Evolutionary conservation across 1,140 invertebrate species (phyloP).

Genomic region (Pogonus chalceus): DNA sequence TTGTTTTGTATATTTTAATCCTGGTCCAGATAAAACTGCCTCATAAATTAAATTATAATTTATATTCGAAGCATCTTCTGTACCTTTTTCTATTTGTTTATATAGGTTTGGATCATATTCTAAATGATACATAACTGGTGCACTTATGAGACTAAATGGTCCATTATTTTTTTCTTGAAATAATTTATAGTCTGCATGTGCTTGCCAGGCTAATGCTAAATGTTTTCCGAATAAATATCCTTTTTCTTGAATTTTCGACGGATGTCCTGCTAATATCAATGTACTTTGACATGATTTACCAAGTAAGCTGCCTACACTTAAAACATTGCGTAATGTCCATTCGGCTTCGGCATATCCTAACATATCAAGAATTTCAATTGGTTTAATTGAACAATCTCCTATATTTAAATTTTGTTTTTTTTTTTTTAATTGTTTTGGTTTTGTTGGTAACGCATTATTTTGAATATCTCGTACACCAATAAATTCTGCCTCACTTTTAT

Average conservation of each 20-base stretch:
- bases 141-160: constrained; percentile 61
- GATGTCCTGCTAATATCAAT: constrained; percentile 70
- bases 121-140: constrained; percentile 73
- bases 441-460: constrained; percentile 67
- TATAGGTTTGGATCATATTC: constrained; percentile 61
- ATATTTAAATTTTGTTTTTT: constrained; percentile 8
- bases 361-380: constrained; percentile 22
- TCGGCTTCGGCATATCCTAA: constrained; percentile 43
- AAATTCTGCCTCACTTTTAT: constrained; percentile 83
- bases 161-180: constrained; percentile 17
- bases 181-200: constrained; percentile 42
- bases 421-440: constrained; percentile 33
- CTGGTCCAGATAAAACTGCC: constrained; percentile 44
- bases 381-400: constrained; percentile 17
- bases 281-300: constrained; percentile 80
- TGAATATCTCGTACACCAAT: constrained; percentile 68
- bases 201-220: constrained; percentile 81
- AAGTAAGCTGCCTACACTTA: constrained; percentile 69
- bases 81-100: constrained; percentile 57
- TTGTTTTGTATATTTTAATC: constrained; percentile 57
- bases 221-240: constrained; percentile 86
- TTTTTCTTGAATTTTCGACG: constrained; percentile 52
- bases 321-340: constrained; percentile 72
- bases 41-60: constrained; percentile 51
- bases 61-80: constrained; percentile 56